A percentile compares a stretch with the other conserved stretches of the same genome.
Evolutionary conservation across 2,888 invertebrate species (phyloP).

Genomic region (Calliscelio sp.): DNA sequence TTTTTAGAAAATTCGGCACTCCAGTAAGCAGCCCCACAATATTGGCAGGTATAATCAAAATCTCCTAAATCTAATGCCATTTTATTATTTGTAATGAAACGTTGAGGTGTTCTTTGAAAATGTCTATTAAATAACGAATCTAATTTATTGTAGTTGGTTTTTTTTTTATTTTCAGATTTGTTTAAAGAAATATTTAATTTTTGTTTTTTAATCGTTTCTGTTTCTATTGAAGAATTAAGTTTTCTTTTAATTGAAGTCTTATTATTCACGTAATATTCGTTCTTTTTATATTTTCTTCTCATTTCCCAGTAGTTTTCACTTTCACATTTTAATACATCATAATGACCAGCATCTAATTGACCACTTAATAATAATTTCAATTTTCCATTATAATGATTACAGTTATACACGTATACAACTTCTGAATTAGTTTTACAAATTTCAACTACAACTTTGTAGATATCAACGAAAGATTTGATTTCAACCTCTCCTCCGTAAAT

Average conservation of each 20-base stretch:
- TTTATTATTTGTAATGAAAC: no score
- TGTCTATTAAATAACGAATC: no score
- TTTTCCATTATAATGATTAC: not conserved
- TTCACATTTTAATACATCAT: not conserved
- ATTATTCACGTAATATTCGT: not conserved
- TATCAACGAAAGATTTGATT: constrained; percentile 11
- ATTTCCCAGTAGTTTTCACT: constrained; percentile 2
- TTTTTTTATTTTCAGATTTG: no score
- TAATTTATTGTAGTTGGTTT: no score
- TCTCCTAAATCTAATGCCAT: no score
- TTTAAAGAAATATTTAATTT: not conserved
- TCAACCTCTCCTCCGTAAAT: not conserved
- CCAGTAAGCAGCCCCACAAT: no score
- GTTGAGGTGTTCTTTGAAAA: no score
- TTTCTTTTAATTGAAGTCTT: not conserved
- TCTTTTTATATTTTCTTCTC: constrained; percentile 19
- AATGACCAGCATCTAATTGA: not conserved
- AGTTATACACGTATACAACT: not conserved
- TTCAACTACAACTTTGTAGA: not conserved
- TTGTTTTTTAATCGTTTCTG: not conserved
- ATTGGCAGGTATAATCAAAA: no score
- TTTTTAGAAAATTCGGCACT: no score
- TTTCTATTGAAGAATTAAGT: not conserved
- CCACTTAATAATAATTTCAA: constrained; percentile 17
- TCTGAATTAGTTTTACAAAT: not conserved